Conservation (phyloP, 1,140 invertebrate species). For the Bombus breviceps region DNA sequence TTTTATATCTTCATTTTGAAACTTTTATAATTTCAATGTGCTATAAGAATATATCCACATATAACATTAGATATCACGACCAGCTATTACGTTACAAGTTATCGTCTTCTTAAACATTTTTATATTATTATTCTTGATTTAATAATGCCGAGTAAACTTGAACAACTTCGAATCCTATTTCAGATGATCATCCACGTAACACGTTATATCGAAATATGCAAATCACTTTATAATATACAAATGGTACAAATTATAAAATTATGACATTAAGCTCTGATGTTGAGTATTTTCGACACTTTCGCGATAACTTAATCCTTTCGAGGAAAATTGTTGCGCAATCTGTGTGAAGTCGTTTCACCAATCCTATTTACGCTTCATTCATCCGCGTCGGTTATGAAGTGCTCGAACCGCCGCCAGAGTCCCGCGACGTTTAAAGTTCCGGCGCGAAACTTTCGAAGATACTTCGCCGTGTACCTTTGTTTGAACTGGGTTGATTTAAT, state of each 20-base stretch:
- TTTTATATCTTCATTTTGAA: not conserved
- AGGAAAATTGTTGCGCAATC: not conserved
- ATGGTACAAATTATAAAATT: not conserved
- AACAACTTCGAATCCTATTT: too few relatives aligned
- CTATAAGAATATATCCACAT: too few relatives aligned
- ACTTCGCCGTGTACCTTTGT: slow-evolving; percentile 44
- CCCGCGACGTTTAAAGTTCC: slow-evolving; percentile 44
- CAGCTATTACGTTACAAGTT: not conserved
- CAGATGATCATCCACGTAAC: too few relatives aligned
- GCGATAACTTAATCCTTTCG: not conserved
- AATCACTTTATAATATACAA: not conserved
- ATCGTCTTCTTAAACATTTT: not conserved
- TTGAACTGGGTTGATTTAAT: slow-evolving; percentile 53
- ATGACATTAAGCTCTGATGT: not conserved
- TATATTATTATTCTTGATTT: too few relatives aligned
- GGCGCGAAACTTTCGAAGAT: slow-evolving; percentile 45
- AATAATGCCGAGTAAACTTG: too few relatives aligned
- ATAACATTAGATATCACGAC: too few relatives aligned
- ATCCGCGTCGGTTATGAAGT: slow-evolving; percentile 21
- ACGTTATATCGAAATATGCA: too few relatives aligned
- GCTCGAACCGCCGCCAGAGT: slow-evolving; percentile 15
- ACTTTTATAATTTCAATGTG: not conserved
- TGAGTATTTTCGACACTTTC: not conserved
- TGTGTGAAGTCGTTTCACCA: slow-evolving; percentile 23
- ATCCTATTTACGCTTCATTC: slow-evolving; percentile 49